These are phyloP conservation scores for Aradophagus sp. DNA, from an alignment of 1,140 invertebrate species.

Conservation along the genomic window DNA sequence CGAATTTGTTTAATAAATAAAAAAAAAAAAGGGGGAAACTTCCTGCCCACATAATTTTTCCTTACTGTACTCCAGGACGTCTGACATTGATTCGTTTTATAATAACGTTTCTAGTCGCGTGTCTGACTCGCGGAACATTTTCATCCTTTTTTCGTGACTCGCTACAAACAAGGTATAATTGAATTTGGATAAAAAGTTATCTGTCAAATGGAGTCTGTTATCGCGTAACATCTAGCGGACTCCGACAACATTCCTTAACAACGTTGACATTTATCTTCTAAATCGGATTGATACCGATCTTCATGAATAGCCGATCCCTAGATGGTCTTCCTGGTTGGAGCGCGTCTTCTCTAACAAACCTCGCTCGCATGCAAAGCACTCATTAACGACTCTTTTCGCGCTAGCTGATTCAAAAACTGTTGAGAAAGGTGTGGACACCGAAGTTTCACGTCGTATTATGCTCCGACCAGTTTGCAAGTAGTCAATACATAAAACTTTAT, in stretches of 20 bases:
- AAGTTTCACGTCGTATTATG: conserved; percentile 31
- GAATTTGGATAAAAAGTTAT: too few relatives aligned
- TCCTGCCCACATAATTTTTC: too few relatives aligned
- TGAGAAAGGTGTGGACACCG: conserved; percentile 44
- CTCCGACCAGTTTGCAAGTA: conserved; percentile 37
- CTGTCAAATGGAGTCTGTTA: conserved; percentile 25
- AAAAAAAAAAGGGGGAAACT: too few relatives aligned
- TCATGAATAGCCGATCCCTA: conserved; percentile 40
- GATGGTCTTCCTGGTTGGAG: conserved; percentile 52
- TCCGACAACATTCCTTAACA: conserved; percentile 31
- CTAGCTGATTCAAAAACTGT: conserved; percentile 36
- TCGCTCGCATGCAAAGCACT: conserved; percentile 48
- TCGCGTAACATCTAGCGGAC: conserved; percentile 18
- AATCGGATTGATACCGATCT: conserved; percentile 44
- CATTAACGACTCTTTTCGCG: conserved; percentile 48
- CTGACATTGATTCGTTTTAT: too few relatives aligned
- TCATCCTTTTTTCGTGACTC: too few relatives aligned
- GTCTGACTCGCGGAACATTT: too few relatives aligned
- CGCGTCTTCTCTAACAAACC: conserved; percentile 31
- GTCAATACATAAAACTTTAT: conserved; percentile 41
- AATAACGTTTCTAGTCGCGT: too few relatives aligned
- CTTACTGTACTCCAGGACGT: too few relatives aligned
- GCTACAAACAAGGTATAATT: too few relatives aligned
- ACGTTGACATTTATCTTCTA: conserved; percentile 40
- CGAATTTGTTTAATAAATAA: too few relatives aligned